Evolutionary conservation across 2,113 vertebrate species (phyloP).

Genomic region (Gavialis gangeticus): DNA sequence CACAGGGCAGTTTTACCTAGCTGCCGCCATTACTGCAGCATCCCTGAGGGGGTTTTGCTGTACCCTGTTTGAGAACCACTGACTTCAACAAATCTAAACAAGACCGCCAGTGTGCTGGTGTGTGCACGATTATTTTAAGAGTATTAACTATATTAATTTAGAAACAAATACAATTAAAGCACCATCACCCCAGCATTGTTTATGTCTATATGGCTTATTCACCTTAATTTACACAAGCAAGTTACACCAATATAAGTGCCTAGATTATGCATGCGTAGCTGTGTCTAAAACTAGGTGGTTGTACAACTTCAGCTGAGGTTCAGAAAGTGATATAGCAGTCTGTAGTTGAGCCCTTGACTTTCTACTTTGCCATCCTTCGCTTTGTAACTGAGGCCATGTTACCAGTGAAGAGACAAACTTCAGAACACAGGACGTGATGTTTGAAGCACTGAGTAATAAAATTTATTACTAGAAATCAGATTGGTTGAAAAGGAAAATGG

Average conservation of each 20-base stretch:
- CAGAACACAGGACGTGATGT: neutral
- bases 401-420: neutral
- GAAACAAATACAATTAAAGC: neutral
- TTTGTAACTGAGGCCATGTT: neutral
- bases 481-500: neutral
- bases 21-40: too few relatives aligned
- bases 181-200: neutral
- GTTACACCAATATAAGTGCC: neutral
- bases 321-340: neutral
- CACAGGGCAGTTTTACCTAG: too few relatives aligned
- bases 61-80: too few relatives aligned
- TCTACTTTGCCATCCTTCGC: neutral
- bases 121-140: neutral
- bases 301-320: neutral
- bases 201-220: too few relatives aligned
- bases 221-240: too few relatives aligned
- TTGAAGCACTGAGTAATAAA: neutral
- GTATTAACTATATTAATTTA: neutral
- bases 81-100: too few relatives aligned
- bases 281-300: neutral
- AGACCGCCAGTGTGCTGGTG: too few relatives aligned
- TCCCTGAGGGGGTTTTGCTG: too few relatives aligned
- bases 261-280: neutral
- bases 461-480: neutral
- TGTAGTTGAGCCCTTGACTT: neutral